phyloP scores from a whole-genome alignment of 2,113 vertebrate genomes.

The Montifringilla adamsi region DNA sequence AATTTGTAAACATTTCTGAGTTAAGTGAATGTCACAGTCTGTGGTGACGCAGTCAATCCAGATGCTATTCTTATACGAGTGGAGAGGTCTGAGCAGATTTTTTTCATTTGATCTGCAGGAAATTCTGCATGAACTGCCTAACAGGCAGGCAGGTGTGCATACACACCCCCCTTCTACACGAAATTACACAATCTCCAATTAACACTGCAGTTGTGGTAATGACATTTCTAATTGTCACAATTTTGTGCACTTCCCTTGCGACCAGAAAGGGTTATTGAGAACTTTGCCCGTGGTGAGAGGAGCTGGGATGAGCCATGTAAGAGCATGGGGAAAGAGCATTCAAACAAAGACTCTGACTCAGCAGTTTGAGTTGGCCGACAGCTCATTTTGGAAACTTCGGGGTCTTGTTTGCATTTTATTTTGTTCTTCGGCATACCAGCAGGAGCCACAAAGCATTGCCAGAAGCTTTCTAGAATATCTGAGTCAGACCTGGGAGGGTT shows the following conservation, averaged over 20 bases:
- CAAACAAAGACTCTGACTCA: background rate
- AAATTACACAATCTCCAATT: background rate
- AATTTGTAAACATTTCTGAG: slow-evolving; percentile 41
- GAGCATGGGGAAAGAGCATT: background rate
- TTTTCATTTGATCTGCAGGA: background rate
- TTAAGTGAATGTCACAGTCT: background rate
- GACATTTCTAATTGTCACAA: accelerated
- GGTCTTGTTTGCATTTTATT: background rate
- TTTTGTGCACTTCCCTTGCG: accelerated
- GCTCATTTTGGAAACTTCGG: background rate
- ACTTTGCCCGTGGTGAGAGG: background rate
- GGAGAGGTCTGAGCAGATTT: background rate
- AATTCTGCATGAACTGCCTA: background rate
- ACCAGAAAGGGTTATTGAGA: background rate
- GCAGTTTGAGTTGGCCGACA: background rate
- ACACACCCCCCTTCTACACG: background rate
- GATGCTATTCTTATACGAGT: slow-evolving; percentile 3
- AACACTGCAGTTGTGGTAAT: background rate
- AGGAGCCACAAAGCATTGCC: background rate
- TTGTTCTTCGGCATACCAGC: background rate
- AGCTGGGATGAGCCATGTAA: background rate
- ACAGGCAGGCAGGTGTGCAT: accelerated
- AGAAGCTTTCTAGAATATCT: background rate
- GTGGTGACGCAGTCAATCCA: background rate
- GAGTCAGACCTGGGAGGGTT: background rate